A percentile compares a stretch with the other conserved stretches of the same genome.
Evolutionary conservation across 1,140 invertebrate genomes (phyloP).

Genomic region (Diploscapter pachys): DNA sequence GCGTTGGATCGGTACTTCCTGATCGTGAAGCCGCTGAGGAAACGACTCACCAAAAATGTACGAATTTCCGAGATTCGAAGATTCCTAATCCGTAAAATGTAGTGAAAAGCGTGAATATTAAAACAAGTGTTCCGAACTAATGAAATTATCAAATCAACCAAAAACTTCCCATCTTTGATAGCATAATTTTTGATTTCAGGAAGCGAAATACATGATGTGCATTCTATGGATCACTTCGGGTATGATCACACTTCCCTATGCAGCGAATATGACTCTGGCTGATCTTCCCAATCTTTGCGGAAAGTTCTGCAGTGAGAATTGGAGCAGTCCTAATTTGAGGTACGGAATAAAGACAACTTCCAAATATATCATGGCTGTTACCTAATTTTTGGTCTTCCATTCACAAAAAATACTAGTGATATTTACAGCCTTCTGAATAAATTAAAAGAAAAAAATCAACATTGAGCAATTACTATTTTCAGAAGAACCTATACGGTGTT

Average conservation of each 20-base stretch:
- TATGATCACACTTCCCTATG: slow-evolving; percentile 50
- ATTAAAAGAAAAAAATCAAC: neutral
- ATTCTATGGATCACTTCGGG: slow-evolving; percentile 51
- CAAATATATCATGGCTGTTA: slow-evolving; percentile 43
- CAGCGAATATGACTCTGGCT: slow-evolving; percentile 48
- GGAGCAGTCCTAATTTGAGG: slow-evolving; percentile 35
- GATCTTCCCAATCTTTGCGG: slow-evolving; percentile 38
- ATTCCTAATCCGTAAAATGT: too few species aligned
- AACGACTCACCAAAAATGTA: slow-evolving; percentile 22
- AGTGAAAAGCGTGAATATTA: too few species aligned
- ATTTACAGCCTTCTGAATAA: neutral
- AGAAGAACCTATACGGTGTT: slow-evolving; percentile 56
- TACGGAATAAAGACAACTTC: slow-evolving; percentile 51
- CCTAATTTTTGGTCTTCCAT: too few species aligned
- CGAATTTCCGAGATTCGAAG: neutral
- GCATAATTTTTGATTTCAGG: slow-evolving; percentile 3
- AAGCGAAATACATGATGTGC: slow-evolving; percentile 9
- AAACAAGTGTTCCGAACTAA: too few species aligned
- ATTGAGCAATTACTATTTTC: slow-evolving; percentile 25
- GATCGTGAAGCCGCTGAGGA: slow-evolving; percentile 64
- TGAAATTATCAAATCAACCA: too few species aligned
- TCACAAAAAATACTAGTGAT: too few species aligned
- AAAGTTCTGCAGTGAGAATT: slow-evolving; percentile 54
- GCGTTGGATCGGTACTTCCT: slow-evolving; percentile 65
- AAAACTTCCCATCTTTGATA: too few species aligned